Evolutionary conservation across 2,797 vertebrate genomes (phyloP), one percentile per base, ranked within the genome.

Genomic region (Gymnocypris eckloni): DNA sequence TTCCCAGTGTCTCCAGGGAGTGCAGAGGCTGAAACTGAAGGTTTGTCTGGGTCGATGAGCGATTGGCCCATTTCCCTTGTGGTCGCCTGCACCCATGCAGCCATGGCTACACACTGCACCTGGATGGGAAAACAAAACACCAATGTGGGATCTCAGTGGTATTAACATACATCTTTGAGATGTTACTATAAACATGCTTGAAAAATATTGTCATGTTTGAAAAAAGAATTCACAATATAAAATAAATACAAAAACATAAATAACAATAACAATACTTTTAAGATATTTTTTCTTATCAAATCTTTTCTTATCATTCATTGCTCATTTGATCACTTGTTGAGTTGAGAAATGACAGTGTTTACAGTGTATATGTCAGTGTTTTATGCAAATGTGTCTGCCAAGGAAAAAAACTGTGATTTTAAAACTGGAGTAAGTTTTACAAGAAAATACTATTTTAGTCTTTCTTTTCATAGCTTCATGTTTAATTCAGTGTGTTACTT

Each of bases 91-190:
- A 90, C 88, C 76, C 48, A 41, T 64, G 91, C 79, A 81, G 90
- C 93, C 94, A 95, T 96, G 25, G 22, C 80, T 69, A 85, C 70
- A 33, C 86, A 83, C 86, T 87, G 70, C 88, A 9, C 10, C 92
- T 93, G 83, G 11, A 39, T 45, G 41, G 82, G 81, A 87, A 64
- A 41, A 70, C 33, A 48, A 83, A 37, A 83, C 25, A 78, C 37
- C 13, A 11, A 1, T 25, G 39, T 70, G 15, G 28, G 56, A 79
- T 25, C 20, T 77, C 59, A 54, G n/a, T 52, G 71, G 20, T 50
- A 39, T 25, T 25, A 39, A 67, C 33, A 77, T 12, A 64, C 16
- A 13, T 80, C 6, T 75, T 45, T 43, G 18, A 37, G 33, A 82
- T 28, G 9, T 59, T 37, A 37, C 25, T 12, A 13, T 67, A 81